Evolutionary conservation across 1,140 invertebrate species (phyloP), one percentile per base, ranked within the genome.

Genomic region (Capitella teleta): DNA sequence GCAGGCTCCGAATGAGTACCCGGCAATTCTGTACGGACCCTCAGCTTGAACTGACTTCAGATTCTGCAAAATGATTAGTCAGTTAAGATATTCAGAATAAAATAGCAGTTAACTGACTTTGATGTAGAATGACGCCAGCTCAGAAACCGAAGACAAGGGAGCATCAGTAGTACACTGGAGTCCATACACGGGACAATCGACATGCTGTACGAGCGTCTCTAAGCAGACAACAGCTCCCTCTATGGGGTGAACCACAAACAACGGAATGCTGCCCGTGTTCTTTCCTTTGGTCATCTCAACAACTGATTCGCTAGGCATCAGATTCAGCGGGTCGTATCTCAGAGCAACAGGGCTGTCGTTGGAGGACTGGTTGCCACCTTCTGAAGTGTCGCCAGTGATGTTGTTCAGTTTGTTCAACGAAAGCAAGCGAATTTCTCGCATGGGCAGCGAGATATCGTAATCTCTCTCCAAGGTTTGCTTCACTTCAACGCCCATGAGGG

Each of bases 401-500:
- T 81, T 77, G 36, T 77, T 71, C 1, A 96, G 73, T 58, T 82
- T 81, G 1, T 62, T 66, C 3, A 74, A 57, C 12, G 72, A 76
- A 23, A 72, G 61, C 51, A 62, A 49, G 47, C 92, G 79, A 59
- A 98, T 92, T 68, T 96, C 90, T 62, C 85, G 82, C 36, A 88
- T 82, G 32, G 85, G 83, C n/a, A 96, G 68, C 0, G 87, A 79
- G 24, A 95, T 64, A 68, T 95, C 89, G 70, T 85, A 93, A 57
- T 88, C 87, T 47, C 90, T 78, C 67, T 98, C 92, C 6, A 98
- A 71, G 0, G 86, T 90, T 67, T 97, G 92, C 72, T 96, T 96
- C 52, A 98, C 91, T 76, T 98, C 94, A 0, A 94, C 89, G 47
- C 89, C 90, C 93, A 98, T 97, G 28, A 98, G 73, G 0, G 91